These are phyloP conservation scores for Leucopternis melanops DNA, from an alignment of 2,113 vertebrate genomes.

Conservation along the genomic window DNA sequence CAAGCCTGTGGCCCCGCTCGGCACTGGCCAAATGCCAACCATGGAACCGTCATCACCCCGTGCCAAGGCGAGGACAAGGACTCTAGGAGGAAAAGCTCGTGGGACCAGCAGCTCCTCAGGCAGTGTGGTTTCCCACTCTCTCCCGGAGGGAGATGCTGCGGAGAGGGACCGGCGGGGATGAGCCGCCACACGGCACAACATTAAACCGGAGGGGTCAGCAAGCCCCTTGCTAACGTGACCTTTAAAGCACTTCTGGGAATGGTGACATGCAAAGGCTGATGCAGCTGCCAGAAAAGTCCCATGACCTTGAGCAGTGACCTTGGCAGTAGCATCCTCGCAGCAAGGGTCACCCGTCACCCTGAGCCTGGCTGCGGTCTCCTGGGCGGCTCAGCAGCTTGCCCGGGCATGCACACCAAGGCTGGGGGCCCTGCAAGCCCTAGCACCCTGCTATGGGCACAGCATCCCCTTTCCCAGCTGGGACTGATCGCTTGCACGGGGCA, in stretches of 20 bases:
- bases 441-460: fast-evolving
- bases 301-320: background rate
- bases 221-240: background rate
- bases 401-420: fast-evolving
- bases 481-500: background rate
- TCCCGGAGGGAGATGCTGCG: background rate
- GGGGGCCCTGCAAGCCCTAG: fast-evolving
- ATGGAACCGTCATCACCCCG: background rate
- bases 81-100: fast-evolving
- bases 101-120: background rate
- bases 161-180: fast-evolving
- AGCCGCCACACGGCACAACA: fast-evolving
- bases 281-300: background rate
- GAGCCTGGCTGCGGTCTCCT: background rate
- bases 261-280: background rate
- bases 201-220: fast-evolving
- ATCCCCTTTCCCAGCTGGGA: background rate
- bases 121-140: fast-evolving
- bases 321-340: fast-evolving
- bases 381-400: background rate
- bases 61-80: background rate
- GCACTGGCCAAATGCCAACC: background rate
- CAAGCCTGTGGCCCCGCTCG: fast-evolving
- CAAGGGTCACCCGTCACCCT: background rate
- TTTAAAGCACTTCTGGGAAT: background rate